Evolutionary conservation across 2,888 invertebrate species (phyloP), one percentile per base, ranked within the genome.

Genomic region (Molorchus minor): DNA sequence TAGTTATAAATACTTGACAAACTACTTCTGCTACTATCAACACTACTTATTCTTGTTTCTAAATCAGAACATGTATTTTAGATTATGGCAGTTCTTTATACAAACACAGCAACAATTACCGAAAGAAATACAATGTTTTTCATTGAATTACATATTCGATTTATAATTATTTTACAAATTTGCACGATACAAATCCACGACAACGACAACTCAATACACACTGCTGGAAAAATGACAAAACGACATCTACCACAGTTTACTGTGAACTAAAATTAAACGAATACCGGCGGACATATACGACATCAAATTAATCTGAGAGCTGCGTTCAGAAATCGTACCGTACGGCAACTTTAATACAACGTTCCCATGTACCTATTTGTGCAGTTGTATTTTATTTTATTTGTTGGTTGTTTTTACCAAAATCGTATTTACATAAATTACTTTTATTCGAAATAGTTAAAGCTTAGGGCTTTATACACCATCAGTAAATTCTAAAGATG

Each of bases 181-280:
- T 38, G 43, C 51, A 46, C 58, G 56, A 44, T 55, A 51, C 46
- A 56, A 43, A 44, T 52, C 55, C 43, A 55, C 58, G 51, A 56
- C 55, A 36, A 55, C 58, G 51, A 56, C 55, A 62, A 62, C 62
- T 62, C 62, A 62, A 62, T 62, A 62, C 51, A 62, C 56, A 62
- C 62, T 58, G 56, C 51, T 38, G 49, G 51, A 56, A 58, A 58
- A 62, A 43, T 61, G 43, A 38, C 46, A 15, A 56, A 54, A 55
- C 58, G 62, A 62, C 62, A 62, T 62, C 62, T 62, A 43, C 17
- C 20, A 13, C 4, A 47, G 19, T 35, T 47, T 47, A 8, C 20
- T 2, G 2, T 12, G 35, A 47, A 47, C 47, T 47, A 47, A 35
- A 4, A n/a, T n/a, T 16, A 29, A 10, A 29, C 44, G 44, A n/a